These are phyloP conservation scores for Achatina immaculata DNA, from an alignment of 1,140 invertebrate species.

Conservation along the genomic window DNA sequence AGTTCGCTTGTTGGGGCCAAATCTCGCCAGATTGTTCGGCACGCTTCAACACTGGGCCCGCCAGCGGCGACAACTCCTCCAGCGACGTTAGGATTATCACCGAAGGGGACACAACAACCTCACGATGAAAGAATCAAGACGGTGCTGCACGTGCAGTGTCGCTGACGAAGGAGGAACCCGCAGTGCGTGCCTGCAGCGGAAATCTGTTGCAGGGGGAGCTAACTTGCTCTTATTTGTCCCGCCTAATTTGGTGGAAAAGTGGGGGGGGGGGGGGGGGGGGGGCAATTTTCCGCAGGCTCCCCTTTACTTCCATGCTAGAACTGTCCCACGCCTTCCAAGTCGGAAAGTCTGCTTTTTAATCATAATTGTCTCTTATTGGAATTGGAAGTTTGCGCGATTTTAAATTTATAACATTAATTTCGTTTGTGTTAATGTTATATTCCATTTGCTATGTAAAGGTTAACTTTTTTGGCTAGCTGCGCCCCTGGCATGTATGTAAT, in stretches of 20 bases:
- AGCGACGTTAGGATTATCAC: neutral
- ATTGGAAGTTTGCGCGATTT: too few species aligned
- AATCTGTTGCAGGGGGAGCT: constrained; percentile 15
- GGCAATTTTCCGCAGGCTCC: too few species aligned
- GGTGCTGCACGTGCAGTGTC: neutral
- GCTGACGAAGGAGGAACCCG: neutral
- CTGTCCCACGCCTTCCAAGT: too few species aligned
- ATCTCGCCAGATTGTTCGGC: constrained; percentile 12
- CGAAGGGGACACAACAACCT: neutral
- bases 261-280: too few species aligned
- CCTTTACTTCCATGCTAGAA: too few species aligned
- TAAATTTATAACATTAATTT: too few species aligned
- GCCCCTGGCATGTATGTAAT: too few species aligned
- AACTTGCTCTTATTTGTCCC: neutral
- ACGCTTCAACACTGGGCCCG: neutral
- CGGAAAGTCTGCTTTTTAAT: too few species aligned
- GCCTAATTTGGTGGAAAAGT: neutral
- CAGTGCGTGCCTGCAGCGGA: constrained; percentile 6
- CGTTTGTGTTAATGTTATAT: too few species aligned
- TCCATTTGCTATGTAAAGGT: too few species aligned
- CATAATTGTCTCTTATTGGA: too few species aligned
- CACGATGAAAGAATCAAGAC: neutral
- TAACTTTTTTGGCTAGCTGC: too few species aligned
- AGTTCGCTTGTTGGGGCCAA: neutral
- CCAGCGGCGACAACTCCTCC: neutral